Conservation (phyloP, 2,888 invertebrate genomes). For the Amblyteles armatorius region DNA sequence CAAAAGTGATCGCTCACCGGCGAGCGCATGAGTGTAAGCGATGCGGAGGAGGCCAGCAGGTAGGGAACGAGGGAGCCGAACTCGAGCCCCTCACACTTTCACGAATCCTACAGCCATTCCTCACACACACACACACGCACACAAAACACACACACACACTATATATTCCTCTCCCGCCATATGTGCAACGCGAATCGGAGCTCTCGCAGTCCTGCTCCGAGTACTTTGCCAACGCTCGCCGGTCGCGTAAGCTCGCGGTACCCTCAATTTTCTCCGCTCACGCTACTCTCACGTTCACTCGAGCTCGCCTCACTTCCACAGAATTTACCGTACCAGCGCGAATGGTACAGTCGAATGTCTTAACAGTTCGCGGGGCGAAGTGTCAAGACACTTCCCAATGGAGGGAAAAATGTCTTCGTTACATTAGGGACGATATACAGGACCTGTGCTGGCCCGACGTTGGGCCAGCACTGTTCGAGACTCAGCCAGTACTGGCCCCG, state of each 20-base stretch:
- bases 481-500: too few species aligned
- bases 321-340: conserved; percentile 26
- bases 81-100: conserved; percentile 38
- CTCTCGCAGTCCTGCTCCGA: conserved; percentile 34
- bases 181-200: conserved; percentile 29
- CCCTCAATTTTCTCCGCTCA: conserved; percentile 49
- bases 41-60: conserved; percentile 46
- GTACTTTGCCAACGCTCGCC: conserved; percentile 41
- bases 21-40: conserved; percentile 48
- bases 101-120: conserved; percentile 18
- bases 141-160: not conserved
- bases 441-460: too few species aligned
- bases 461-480: too few species aligned
- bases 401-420: too few species aligned
- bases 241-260: conserved; percentile 30
- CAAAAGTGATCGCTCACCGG: conserved; percentile 82
- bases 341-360: conserved; percentile 45
- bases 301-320: conserved; percentile 49
- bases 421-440: too few species aligned
- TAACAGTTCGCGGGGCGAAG: not conserved
- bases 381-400: too few species aligned
- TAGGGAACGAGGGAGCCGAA: conserved; percentile 52
- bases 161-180: conserved; percentile 14
- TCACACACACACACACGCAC: conserved; percentile 31
- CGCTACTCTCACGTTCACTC: conserved; percentile 46